A percentile compares a stretch with the other conserved stretches of the same genome.
Conservation (phyloP, 2,797 vertebrate species). For the Acipenser oxyrinchus region DNA sequence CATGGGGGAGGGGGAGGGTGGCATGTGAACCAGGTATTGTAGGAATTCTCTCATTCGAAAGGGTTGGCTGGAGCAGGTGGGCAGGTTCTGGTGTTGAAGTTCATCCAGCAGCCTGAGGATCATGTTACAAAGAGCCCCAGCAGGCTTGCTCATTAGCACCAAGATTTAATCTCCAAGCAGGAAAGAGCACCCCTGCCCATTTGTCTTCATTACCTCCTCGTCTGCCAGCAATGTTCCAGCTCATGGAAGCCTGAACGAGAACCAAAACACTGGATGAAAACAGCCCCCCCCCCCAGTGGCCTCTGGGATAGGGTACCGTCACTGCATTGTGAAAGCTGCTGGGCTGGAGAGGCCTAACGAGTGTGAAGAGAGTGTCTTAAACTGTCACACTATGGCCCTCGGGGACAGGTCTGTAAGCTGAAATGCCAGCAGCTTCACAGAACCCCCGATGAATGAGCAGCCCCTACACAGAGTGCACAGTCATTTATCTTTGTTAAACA, state of each 20-base stretch:
- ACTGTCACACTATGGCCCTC: constrained; percentile 35
- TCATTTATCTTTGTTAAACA: constrained; percentile 40
- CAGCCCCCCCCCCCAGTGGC: constrained; percentile 7
- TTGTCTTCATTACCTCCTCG: constrained; percentile 48
- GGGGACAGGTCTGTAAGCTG: constrained; percentile 32
- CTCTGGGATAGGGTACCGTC: constrained; percentile 14
- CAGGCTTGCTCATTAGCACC: constrained; percentile 53
- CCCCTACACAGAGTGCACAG: constrained; percentile 20
- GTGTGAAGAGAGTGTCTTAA: constrained; percentile 32
- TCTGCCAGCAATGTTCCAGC: constrained; percentile 31
- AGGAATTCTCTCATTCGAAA: background rate
- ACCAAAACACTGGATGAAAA: constrained; percentile 8
- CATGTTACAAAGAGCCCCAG: constrained; percentile 46
- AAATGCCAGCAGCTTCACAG: constrained; percentile 28
- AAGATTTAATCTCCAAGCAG: constrained; percentile 57
- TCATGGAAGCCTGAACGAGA: constrained; percentile 18
- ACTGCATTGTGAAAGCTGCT: background rate
- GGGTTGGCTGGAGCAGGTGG: background rate
- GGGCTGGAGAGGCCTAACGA: constrained; percentile 25
- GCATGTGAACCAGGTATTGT: background rate
- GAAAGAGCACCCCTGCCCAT: constrained; percentile 44
- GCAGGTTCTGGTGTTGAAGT: constrained; percentile 6
- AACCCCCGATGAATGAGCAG: constrained; percentile 30
- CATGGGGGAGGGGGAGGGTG: background rate
- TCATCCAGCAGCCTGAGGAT: constrained; percentile 26